Evolutionary conservation across 2,797 vertebrate genomes (phyloP).

Genomic region (Sebastes umbrosus): DNA sequence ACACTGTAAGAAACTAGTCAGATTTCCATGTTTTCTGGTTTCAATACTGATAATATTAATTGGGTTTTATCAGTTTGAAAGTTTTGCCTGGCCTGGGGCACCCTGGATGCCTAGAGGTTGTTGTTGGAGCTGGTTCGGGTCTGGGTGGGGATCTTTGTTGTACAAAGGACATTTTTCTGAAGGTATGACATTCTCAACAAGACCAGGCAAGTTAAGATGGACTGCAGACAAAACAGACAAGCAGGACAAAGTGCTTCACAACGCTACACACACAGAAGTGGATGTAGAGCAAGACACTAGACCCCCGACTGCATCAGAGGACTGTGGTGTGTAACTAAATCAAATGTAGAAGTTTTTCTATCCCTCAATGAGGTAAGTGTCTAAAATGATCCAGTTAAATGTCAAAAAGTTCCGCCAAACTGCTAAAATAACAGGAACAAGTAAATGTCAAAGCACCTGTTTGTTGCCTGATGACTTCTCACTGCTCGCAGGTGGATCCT

Average conservation of each 20-base stretch:
- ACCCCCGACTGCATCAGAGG: background rate
- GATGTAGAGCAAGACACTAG: background rate
- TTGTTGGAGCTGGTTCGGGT: background rate
- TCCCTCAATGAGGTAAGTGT: background rate
- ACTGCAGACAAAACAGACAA: background rate
- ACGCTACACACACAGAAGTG: background rate
- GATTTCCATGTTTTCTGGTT: background rate
- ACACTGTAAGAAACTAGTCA: background rate
- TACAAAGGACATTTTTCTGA: background rate
- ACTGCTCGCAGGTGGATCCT: slow-evolving; percentile 26
- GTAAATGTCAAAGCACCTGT: slow-evolving; percentile 50
- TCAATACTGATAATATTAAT: background rate
- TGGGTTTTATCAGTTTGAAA: background rate
- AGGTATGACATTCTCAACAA: background rate
- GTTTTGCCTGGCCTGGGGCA: background rate
- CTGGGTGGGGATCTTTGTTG: background rate
- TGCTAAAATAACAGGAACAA: background rate
- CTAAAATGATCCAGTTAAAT: background rate
- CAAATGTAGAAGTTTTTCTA: background rate
- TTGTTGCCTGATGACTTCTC: slow-evolving; percentile 50
- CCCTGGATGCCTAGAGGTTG: background rate
- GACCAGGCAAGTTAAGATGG: background rate
- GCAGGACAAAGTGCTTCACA: background rate
- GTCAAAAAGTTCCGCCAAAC: background rate
- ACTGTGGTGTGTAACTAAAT: background rate